Percentiles rank a stretch among this genome's conserved stretches.
Conservation (phyloP, 2,113 vertebrate genomes). For the Grammomys surdaster region DNA sequence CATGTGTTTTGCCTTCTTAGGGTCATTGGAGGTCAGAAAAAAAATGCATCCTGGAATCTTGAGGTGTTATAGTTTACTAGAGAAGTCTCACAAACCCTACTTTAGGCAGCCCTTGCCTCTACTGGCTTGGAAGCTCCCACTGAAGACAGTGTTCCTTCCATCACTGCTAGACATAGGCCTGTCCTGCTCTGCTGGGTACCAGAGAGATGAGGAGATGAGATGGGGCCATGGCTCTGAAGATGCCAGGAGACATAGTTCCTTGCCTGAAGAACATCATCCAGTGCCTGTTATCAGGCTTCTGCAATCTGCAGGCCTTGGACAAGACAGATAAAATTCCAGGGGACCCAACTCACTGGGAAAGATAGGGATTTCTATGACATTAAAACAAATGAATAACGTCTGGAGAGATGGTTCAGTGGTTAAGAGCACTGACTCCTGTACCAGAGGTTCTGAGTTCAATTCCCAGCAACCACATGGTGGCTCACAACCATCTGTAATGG, state of each 20-base stretch:
- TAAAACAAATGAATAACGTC: not conserved
- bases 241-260: fast-evolving
- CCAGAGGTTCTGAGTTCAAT: no score
- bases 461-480: no score
- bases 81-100: no score
- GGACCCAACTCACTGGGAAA: not conserved
- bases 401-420: no score
- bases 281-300: not conserved
- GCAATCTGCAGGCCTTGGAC: fast-evolving
- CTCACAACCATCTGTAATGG: no score
- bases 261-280: fast-evolving
- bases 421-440: no score
- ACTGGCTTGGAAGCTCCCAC: not conserved
- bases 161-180: fast-evolving
- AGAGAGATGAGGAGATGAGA: no score
- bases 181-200: not conserved
- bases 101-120: not conserved
- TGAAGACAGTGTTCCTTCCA: fast-evolving
- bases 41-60: fast-evolving
- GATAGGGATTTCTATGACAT: not conserved
- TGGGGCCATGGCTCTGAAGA: fast-evolving
- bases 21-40: not conserved
- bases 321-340: not conserved
- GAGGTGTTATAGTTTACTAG: not conserved
- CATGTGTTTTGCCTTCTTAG: not conserved